These are phyloP conservation scores for Steinernema hermaphroditum DNA, from an alignment of 2,888 invertebrate species.

Conservation along the genomic window DNA sequence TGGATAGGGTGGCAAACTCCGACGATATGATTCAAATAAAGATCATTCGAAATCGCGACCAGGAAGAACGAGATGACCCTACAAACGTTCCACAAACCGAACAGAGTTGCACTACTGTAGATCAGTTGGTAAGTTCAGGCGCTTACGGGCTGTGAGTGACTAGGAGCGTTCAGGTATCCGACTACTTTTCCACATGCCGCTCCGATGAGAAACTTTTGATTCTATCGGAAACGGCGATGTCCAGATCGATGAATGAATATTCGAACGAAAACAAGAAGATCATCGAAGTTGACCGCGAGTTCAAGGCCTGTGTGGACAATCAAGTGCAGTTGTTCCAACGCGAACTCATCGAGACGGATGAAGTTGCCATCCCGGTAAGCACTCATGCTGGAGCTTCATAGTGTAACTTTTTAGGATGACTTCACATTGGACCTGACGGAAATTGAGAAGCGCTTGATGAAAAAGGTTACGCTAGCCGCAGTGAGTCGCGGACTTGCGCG, in stretches of 20 bases:
- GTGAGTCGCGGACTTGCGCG: constrained; percentile 3
- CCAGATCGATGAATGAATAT: constrained; percentile 37
- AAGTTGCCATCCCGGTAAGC: neutral
- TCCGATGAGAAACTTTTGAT: constrained; percentile 44
- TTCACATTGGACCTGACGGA: neutral
- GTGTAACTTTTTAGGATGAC: neutral
- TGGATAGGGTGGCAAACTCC: constrained; percentile 55
- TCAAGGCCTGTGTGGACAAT: neutral
- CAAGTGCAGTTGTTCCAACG: neutral
- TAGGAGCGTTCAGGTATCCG: constrained; percentile 43
- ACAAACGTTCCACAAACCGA: neutral
- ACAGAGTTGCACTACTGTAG: constrained; percentile 36
- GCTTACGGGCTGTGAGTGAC: neutral
- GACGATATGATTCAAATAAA: constrained; percentile 53
- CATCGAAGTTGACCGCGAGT: constrained; percentile 9
- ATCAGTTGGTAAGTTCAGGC: constrained; percentile 36
- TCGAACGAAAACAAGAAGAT: constrained; percentile 33
- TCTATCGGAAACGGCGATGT: constrained; percentile 45
- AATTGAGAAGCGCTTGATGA: constrained; percentile 19
- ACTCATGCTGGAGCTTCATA: neutral
- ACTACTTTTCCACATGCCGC: constrained; percentile 45
- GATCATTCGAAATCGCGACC: constrained; percentile 33
- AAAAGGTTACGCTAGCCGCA: neutral
- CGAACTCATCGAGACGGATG: neutral
- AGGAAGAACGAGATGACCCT: neutral